Evolutionary conservation across 2,797 vertebrate genomes (phyloP).

Genomic region (Alosa sapidissima): DNA sequence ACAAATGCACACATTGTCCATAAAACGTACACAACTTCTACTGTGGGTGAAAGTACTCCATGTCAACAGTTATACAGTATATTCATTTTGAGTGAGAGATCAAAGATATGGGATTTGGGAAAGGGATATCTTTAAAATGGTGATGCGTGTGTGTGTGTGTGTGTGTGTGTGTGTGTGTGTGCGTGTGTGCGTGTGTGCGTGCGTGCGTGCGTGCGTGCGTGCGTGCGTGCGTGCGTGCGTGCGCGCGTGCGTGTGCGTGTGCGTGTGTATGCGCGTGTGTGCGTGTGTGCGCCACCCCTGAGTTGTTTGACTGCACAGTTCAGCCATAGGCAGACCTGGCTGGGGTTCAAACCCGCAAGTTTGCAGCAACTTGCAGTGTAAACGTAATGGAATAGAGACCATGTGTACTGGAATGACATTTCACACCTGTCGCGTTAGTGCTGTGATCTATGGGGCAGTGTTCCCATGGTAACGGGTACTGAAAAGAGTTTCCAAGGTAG

Average conservation of each 20-base stretch:
- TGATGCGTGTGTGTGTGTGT: no score
- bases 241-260: neutral
- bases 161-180: neutral
- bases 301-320: no score
- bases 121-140: neutral
- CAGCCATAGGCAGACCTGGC: no score
- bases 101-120: neutral
- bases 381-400: neutral
- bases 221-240: neutral
- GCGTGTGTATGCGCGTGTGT: neutral
- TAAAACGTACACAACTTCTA: neutral
- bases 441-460: slow-evolving; percentile 69
- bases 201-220: neutral
- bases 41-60: neutral
- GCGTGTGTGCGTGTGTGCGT: neutral
- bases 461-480: slow-evolving; percentile 76
- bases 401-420: neutral
- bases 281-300: neutral
- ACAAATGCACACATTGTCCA: neutral
- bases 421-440: slow-evolving; percentile 71
- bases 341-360: no score
- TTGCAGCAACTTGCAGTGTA: neutral
- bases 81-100: neutral
- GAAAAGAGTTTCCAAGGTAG: slow-evolving; percentile 84
- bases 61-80: no score